These are phyloP conservation scores for Tanytarsus gracilentus DNA, from an alignment of 2,888 invertebrate genomes.

Conservation along the genomic window DNA sequence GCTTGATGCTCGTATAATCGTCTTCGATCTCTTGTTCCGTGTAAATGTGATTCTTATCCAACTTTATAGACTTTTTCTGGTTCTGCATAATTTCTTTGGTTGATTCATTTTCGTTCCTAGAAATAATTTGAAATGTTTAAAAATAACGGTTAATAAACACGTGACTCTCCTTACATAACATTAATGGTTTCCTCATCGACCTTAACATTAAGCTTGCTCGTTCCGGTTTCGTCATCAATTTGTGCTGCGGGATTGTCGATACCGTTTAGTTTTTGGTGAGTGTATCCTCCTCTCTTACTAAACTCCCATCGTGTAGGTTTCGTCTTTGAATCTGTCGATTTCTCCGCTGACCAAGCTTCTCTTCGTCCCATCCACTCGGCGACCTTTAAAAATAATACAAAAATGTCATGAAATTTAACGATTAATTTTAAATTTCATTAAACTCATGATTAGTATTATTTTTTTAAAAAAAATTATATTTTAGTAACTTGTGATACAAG, in stretches of 20 bases:
- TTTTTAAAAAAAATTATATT: not conserved
- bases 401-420: not conserved
- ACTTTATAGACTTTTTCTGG: slow-evolving; percentile 30
- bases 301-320: slow-evolving; percentile 66
- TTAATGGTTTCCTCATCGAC: slow-evolving; percentile 15
- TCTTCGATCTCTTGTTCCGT: slow-evolving; percentile 20
- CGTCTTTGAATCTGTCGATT: slow-evolving; percentile 53
- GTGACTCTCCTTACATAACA: slow-evolving; percentile 8
- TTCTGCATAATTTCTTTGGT: slow-evolving; percentile 30
- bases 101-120: slow-evolving; percentile 41
- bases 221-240: slow-evolving; percentile 39
- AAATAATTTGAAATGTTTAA: slow-evolving; percentile 19
- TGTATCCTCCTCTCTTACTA: slow-evolving; percentile 47
- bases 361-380: slow-evolving; percentile 66
- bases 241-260: slow-evolving; percentile 46
- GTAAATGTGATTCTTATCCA: slow-evolving; percentile 26
- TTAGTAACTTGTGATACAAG: not conserved
- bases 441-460: not conserved
- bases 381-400: slow-evolving; percentile 35
- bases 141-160: slow-evolving; percentile 9
- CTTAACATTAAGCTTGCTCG: slow-evolving; percentile 32
- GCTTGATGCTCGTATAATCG: slow-evolving; percentile 27
- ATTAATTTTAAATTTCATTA: not conserved
- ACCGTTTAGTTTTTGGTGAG: slow-evolving; percentile 27
- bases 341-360: slow-evolving; percentile 82